phyloP scores from a whole-genome alignment of 2,888 invertebrate genomes.

The Saturnia japonica region DNA sequence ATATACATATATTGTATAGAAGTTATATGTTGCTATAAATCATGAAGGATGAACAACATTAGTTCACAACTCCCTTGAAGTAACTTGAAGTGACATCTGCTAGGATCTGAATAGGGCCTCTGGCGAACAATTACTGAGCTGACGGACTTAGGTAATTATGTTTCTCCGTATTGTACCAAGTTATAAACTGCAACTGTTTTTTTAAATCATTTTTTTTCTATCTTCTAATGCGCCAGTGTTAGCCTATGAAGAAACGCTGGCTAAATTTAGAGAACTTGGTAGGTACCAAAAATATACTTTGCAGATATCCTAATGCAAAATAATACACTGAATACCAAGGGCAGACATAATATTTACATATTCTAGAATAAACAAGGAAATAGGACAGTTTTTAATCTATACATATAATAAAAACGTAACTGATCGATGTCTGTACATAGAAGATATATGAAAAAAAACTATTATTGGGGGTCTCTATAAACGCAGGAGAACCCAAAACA shows the following conservation, averaged over 20 bases:
- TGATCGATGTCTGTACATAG: no score
- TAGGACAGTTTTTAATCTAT: no score
- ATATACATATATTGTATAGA: background rate
- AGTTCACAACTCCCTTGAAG: conserved; percentile 17
- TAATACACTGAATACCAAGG: no score
- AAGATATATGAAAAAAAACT: no score
- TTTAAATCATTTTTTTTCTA: background rate
- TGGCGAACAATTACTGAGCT: conserved; percentile 35
- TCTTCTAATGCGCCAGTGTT: no score
- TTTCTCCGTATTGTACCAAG: conserved; percentile 17
- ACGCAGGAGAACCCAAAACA: no score
- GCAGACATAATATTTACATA: no score
- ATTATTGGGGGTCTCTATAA: no score
- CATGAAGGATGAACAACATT: conserved; percentile 12
- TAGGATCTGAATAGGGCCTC: conserved; percentile 20
- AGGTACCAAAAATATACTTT: background rate
- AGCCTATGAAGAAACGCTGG: background rate
- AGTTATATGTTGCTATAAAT: background rate
- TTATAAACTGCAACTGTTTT: background rate
- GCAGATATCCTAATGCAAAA: no score
- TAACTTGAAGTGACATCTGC: conserved; percentile 24
- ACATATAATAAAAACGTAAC: no score
- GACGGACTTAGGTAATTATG: conserved; percentile 31
- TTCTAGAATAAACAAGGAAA: no score
- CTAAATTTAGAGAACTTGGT: background rate